Evolutionary conservation across 2,888 invertebrate genomes (phyloP), one percentile per base, ranked within the genome.

Genomic region (Nomada flava): DNA sequence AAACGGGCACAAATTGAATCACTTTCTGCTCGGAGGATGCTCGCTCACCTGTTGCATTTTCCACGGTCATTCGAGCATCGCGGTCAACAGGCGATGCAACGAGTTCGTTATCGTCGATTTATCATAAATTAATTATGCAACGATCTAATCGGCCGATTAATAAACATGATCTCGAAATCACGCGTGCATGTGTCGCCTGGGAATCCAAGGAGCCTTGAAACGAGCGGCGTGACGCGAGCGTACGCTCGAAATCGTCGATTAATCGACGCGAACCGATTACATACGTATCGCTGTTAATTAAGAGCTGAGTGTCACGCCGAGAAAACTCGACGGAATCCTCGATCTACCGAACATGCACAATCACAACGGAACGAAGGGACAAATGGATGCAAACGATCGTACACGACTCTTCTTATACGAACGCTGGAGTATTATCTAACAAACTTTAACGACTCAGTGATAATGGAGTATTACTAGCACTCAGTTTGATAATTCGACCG

Each of bases 51-150:
- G 87, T 87, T 88, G 89, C 87, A 55, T 82, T 62, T 64, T 62
- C 79, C 63, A 78, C 68, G 42, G 70, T 53, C 77, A 29, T 44
- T 44, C 76, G 72, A 63, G 53, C 57, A 44, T 20, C 52, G 81
- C 75, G 83, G 82, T 87, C 88, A 85, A 85, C 87, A 88, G 82
- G 79, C 81, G 87, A 82, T 70, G 11, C 15, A 83, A 50, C 64
- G 29, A 29, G 60, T 23, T 44, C 26, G 44, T 23, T n/a, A 75
- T 77, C 75, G 79, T 26, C 73, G 83, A 84, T 88, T 92, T 91
- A 90, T 76, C 91, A 91, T 91, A 91, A 90, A 92, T 92, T 92
- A 91, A 92, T 92, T 92, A 91, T 91, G 89, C 90, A 91, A 90
- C 83, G 83, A 80, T 81, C 88, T 88, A 90, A 90, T 90, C 89